A percentile compares a stretch with the other conserved stretches of the same genome.
These are phyloP conservation scores for Bos indicus DNA, from an alignment of 2,113 vertebrate genomes.

Conservation along the genomic window DNA sequence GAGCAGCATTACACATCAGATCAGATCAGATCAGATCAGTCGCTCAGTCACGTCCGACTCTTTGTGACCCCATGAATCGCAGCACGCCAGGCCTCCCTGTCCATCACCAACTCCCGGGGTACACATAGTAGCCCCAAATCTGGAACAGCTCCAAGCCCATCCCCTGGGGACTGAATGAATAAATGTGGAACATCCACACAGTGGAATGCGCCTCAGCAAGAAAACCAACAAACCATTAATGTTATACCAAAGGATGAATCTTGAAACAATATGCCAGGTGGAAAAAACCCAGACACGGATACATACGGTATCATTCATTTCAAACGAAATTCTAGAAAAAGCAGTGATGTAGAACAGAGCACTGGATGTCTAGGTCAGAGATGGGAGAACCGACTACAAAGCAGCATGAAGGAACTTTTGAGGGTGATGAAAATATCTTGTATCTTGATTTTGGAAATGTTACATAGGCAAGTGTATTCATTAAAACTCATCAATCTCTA, in stretches of 20 bases:
- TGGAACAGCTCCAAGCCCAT: neutral
- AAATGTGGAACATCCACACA: fast-evolving
- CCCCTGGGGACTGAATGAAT: neutral
- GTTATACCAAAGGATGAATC: neutral
- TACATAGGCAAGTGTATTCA: neutral
- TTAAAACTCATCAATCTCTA: neutral
- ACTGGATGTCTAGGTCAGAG: neutral
- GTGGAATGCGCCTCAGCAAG: neutral
- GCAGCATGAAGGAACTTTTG: neutral
- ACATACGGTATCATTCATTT: neutral
- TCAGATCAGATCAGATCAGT: no score
- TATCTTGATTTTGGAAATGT: neutral
- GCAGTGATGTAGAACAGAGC: neutral
- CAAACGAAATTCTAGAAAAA: neutral
- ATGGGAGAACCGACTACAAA: no score
- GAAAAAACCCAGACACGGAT: neutral
- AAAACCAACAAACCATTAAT: neutral
- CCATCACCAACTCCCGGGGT: no score
- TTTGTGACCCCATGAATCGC: no score
- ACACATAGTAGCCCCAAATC: neutral
- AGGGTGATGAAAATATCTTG: neutral
- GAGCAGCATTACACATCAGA: neutral
- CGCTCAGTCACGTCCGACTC: no score
- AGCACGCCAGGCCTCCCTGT: no score
- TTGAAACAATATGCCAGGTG: neutral